Conservation (phyloP, 2,797 vertebrate genomes). For the Arctocebus calabarensis region DNA sequence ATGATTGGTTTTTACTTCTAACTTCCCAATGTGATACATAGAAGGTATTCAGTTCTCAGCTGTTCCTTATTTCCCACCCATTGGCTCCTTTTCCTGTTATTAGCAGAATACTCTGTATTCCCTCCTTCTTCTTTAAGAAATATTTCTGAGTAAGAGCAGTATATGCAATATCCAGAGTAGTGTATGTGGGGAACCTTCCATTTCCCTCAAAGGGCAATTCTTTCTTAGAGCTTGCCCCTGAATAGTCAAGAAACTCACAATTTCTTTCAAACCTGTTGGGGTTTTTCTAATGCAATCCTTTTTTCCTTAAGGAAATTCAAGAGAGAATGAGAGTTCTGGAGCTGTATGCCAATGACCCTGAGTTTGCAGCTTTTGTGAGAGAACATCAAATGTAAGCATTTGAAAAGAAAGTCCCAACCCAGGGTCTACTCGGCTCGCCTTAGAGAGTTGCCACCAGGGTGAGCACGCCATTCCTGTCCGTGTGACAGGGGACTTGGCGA, state of each 20-base stretch:
- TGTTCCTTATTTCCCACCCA: not conserved
- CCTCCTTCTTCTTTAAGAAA: not conserved
- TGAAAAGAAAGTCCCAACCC: not conserved
- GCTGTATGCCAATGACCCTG: slow-evolving; percentile 95
- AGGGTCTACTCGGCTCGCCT: not conserved
- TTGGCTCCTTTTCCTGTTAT: not conserved
- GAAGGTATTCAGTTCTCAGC: not conserved
- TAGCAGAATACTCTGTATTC: not conserved
- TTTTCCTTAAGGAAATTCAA: slow-evolving; percentile 94
- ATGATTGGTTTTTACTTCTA: not conserved
- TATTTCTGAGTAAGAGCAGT: not conserved
- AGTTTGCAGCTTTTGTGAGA: slow-evolving; percentile 96
- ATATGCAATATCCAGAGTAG: not conserved
- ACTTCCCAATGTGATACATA: not conserved
- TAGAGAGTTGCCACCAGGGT: fast-evolving
- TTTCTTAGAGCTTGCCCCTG: not conserved
- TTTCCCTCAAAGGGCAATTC: not conserved
- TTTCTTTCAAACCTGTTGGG: slow-evolving; percentile 24
- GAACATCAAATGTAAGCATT: slow-evolving; percentile 95
- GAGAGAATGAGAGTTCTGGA: slow-evolving; percentile 98
- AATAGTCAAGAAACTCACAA: not conserved
- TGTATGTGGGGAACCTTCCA: not conserved
- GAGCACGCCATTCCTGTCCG: not conserved
- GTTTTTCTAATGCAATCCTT: slow-evolving; percentile 26
- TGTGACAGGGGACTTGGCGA: not conserved